Conservation (phyloP, 2,888 invertebrate genomes). For the Lepidochitona cinerea region DNA sequence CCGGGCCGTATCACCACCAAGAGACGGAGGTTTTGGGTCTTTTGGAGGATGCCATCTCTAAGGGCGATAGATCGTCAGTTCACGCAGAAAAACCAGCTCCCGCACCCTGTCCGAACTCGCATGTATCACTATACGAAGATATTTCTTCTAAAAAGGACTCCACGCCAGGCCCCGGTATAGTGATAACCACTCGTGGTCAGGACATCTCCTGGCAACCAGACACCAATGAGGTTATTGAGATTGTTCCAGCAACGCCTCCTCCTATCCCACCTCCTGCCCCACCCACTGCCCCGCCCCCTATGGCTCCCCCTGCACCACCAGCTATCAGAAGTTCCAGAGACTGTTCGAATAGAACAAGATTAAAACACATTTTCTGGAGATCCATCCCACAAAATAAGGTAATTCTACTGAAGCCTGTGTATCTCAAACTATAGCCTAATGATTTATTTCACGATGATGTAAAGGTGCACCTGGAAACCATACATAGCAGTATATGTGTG, state of each 20-base stretch:
- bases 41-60: neutral
- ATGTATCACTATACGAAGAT: neutral
- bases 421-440: too few species aligned
- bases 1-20: neutral
- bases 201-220: neutral
- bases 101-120: neutral
- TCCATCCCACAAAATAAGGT: neutral
- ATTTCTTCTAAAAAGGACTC: neutral
- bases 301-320: neutral
- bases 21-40: neutral
- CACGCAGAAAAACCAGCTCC: too few species aligned
- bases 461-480: too few species aligned
- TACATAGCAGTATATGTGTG: too few species aligned
- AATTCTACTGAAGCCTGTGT: too few species aligned
- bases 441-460: too few species aligned
- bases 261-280: neutral
- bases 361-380: slow-evolving; percentile 1
- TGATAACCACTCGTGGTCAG: neutral
- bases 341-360: neutral
- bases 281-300: neutral
- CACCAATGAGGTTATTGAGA: neutral
- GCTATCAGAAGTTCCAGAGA: neutral
- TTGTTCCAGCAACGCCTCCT: neutral
- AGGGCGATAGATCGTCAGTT: neutral
- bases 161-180: neutral